Evolutionary conservation across 1,140 invertebrate genomes (phyloP), one percentile per base, ranked within the genome.

Genomic region (Sycophaga agraensis): DNA sequence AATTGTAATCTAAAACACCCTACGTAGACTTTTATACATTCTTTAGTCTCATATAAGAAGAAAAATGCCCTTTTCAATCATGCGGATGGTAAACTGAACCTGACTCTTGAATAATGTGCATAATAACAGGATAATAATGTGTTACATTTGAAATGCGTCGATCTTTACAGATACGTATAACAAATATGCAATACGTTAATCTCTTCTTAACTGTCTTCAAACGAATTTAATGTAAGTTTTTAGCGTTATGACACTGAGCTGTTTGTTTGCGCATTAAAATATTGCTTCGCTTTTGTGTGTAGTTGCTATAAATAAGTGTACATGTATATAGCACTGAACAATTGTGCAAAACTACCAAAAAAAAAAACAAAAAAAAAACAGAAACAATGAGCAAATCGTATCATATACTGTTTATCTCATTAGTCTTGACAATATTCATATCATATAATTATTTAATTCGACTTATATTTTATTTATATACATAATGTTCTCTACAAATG

Each of bases 151-250:
- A 56, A 56, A 49, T 50, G 45, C 53, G 48, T 56, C 34, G 14
- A 56, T 63, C 40, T 56, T 63, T 63, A 24, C 53, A 63, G 60
- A 63, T 63, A 56, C 43, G 22, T 50, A 56, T 42, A 50, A 56
- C 46, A 57, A 63, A 42, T 50, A 63, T 42, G 21, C 16, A 43
- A 56, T 63, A 63, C 26, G 53, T 63, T 63, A 56, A 45, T 56
- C 56, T 42, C 53, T 55, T 62, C 54, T 62, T 56, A 62, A 55
- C 34, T 63, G 50, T 40, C 51, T 57, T 31, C 51, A 57, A 48
- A 57, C 34, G 16, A 58, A 51, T 49, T 63, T 46, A 40, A 54
- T 51, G 58, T 64, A 57, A 63, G 55, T 66, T 63, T 46, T 56
- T 58, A 40, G 31, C 37, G 37, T 48, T 61, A 24, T 59, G 17